Evolutionary conservation across 2,888 invertebrate species (phyloP).

Genomic region (Clivina fossor): DNA sequence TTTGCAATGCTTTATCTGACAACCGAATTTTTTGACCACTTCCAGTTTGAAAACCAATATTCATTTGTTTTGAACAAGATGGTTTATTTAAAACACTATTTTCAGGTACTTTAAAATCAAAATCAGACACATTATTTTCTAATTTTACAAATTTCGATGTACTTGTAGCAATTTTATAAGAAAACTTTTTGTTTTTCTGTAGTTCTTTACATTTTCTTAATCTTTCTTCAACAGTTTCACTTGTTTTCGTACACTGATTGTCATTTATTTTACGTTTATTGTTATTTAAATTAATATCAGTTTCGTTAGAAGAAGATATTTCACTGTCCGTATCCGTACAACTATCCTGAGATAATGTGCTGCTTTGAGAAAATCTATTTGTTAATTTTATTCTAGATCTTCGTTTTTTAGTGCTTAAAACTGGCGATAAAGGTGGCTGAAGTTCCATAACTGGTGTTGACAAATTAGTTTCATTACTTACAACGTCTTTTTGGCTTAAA

Average conservation of each 20-base stretch:
- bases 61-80: neutral
- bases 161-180: constrained; percentile 32
- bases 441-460: neutral
- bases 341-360: constrained; percentile 10
- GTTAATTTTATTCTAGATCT: constrained; percentile 29
- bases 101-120: constrained; percentile 41
- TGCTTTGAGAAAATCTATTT: constrained; percentile 26
- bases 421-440: constrained; percentile 44
- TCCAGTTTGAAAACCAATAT: constrained; percentile 49
- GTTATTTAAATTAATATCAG: too few relatives aligned
- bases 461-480: too few relatives aligned
- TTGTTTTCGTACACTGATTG: neutral
- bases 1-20: constrained; percentile 42
- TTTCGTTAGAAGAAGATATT: too few relatives aligned
- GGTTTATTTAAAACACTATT: constrained; percentile 14
- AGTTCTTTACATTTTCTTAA: constrained; percentile 41
- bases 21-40: constrained; percentile 49
- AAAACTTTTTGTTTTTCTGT: constrained; percentile 24
- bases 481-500: too few relatives aligned
- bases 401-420: constrained; percentile 41
- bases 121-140: constrained; percentile 28
- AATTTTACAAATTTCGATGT: constrained; percentile 17
- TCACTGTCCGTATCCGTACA: too few relatives aligned
- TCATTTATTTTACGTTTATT: constrained; percentile 18
- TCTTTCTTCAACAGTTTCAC: constrained; percentile 32